A percentile compares a stretch with the other conserved stretches of the same genome.
phyloP scores from a whole-genome alignment of 2,888 invertebrate genomes.

The Odiellus spinosus region DNA sequence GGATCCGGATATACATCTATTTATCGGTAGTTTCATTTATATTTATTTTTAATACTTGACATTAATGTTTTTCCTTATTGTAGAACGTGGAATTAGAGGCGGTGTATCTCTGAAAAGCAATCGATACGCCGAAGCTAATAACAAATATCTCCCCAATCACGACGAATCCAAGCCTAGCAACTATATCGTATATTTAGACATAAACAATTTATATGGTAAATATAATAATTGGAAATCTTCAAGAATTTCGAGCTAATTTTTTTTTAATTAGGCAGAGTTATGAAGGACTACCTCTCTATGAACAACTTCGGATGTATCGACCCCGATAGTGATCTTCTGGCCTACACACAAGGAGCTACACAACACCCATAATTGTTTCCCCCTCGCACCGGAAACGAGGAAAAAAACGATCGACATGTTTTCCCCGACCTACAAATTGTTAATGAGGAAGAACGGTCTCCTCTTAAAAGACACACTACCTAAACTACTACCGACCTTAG shows the following conservation, averaged over 20 bases:
- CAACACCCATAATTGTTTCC: slow-evolving; percentile 6
- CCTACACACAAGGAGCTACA: slow-evolving; percentile 4
- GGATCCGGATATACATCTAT: slow-evolving; percentile 19
- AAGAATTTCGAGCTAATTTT: no score
- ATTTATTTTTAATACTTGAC: no score
- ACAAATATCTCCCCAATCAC: slow-evolving; percentile 7
- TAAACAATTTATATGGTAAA: slow-evolving; percentile 8
- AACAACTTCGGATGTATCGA: no score
- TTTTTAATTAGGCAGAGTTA: no score
- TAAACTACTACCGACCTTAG: slow-evolving; percentile 20
- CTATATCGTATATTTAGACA: slow-evolving; percentile 9
- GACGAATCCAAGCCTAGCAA: not conserved
- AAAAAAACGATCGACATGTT: not conserved
- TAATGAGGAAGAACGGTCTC: no score
- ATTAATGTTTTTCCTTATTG: slow-evolving; percentile 13
- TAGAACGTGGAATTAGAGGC: slow-evolving; percentile 14
- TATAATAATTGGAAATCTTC: no score
- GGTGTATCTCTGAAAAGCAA: slow-evolving; percentile 11
- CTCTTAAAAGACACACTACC: no score
- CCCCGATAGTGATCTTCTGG: no score
- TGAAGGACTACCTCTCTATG: no score
- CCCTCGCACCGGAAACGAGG: slow-evolving; percentile 8
- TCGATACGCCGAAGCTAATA: slow-evolving; percentile 16
- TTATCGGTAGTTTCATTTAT: slow-evolving; percentile 5
- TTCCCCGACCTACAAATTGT: slow-evolving; percentile 1